Evolutionary conservation across 2,113 vertebrate genomes (phyloP).

Genomic region (Tetrao urogallus): DNA sequence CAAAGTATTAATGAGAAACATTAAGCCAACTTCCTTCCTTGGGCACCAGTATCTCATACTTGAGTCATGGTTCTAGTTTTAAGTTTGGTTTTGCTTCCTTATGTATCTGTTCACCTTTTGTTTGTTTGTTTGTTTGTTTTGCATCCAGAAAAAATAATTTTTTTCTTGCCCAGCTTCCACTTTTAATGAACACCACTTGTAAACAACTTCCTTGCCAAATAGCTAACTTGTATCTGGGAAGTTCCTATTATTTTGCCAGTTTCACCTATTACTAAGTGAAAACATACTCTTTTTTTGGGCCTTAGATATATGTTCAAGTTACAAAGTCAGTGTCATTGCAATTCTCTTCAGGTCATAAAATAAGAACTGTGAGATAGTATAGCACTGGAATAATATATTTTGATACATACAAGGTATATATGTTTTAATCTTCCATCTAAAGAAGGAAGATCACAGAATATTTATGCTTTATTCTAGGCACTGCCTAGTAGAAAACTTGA

Average conservation of each 20-base stretch:
- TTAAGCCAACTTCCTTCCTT: neutral
- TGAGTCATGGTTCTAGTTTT: neutral
- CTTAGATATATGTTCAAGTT: neutral
- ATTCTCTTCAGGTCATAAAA: neutral
- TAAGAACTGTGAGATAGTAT: neutral
- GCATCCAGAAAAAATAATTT: neutral
- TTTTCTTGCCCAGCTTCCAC: accelerated
- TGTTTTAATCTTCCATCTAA: neutral
- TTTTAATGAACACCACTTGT: neutral
- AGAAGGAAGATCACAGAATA: neutral
- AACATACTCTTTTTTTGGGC: neutral
- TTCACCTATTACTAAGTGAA: neutral
- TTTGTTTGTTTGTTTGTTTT: neutral
- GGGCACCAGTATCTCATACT: neutral
- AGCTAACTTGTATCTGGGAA: neutral
- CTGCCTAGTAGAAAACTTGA: neutral
- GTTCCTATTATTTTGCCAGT: neutral
- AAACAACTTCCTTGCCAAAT: neutral
- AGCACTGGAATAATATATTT: neutral
- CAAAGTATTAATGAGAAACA: neutral
- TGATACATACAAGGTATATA: neutral
- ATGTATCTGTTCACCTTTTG: neutral
- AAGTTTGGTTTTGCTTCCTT: neutral
- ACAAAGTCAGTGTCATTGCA: neutral
- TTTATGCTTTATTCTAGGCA: neutral